Evolutionary conservation across 2,888 invertebrate genomes (phyloP), one percentile per base, ranked within the genome.

Genomic region (Nasonovia ribisnigri): DNA sequence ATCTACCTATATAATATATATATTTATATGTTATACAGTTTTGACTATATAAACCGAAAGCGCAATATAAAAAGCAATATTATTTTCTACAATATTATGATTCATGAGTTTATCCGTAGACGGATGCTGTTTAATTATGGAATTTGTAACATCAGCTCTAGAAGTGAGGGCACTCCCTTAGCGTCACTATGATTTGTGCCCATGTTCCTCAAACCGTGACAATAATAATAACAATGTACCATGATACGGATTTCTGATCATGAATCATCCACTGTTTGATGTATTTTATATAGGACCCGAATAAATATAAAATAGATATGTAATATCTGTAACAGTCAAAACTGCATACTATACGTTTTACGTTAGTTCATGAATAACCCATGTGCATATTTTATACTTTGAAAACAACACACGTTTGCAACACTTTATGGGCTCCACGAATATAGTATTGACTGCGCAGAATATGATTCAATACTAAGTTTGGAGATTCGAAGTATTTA

Each of bases 351-450:
- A 8, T 77, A 77, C 77, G 20, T 36, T 77, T 36, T 36, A 36
- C n/a, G 36, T 77, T 77, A 36, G 77, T 77, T 77, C 77, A 77
- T 77, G 77, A 77, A 77, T 77, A 77, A 77, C 42, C 77, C 36
- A 36, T 77, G 77, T 77, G 77, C 77, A 77, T 77, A 77, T 77
- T 77, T 42, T 77, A 36, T 77, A 77, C 77, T 36, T 36, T 6
- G 20, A 36, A 77, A 36, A 24, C 77, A 77, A 77, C 77, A 42
- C 77, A 36, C 77, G 36, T 77, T 36, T 36, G 67, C 36, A 36
- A 77, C 36, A 77, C 67, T 36, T 20, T 77, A 36, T 77, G 20
- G 20, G 36, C 36, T 24, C 36, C 20, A 2, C 20, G 20, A 77
- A 77, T 77, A 36, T 57, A 57, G 26, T 77, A 20, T 77, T 36